phyloP scores from a whole-genome alignment of 2,113 vertebrate species.

The Charadrius vociferus region DNA sequence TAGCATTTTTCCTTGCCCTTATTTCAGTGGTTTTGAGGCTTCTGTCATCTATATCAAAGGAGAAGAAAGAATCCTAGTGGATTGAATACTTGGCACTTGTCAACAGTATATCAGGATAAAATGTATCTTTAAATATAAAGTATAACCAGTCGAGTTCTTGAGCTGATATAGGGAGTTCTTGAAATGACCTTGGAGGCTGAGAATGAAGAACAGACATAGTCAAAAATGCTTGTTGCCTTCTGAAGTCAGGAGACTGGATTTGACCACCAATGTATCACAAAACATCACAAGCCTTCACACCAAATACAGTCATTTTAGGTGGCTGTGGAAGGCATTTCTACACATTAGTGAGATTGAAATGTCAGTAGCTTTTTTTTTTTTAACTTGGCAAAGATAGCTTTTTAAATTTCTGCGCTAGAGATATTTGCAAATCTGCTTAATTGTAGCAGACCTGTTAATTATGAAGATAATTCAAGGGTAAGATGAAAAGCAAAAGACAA shows the following conservation, averaged over 20 bases:
- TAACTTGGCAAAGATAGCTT: not conserved
- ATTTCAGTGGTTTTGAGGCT: not conserved
- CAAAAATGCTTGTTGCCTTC: not conserved
- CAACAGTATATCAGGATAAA: not conserved
- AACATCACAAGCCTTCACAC: not conserved
- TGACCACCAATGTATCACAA: not conserved
- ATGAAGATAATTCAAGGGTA: conserved; percentile 32
- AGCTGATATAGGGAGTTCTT: not conserved
- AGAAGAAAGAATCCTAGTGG: not conserved
- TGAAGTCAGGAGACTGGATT: not conserved
- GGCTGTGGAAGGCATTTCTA: not conserved
- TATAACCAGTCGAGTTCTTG: not conserved
- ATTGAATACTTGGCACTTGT: not conserved
- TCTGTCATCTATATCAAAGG: not conserved
- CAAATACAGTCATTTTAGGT: not conserved
- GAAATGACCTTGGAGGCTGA: conserved; percentile 21
- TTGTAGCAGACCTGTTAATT: conserved; percentile 15
- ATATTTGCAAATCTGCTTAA: not conserved
- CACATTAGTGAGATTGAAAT: not conserved
- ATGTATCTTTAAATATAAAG: not conserved
- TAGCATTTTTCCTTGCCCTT: not conserved
- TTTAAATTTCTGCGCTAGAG: not conserved
- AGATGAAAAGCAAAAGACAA: not conserved
- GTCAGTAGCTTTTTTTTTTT: not conserved
- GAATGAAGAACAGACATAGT: not conserved